These are phyloP conservation scores for Brachypteracias leptosomus DNA, from an alignment of 2,113 vertebrate genomes.

Conservation along the genomic window DNA sequence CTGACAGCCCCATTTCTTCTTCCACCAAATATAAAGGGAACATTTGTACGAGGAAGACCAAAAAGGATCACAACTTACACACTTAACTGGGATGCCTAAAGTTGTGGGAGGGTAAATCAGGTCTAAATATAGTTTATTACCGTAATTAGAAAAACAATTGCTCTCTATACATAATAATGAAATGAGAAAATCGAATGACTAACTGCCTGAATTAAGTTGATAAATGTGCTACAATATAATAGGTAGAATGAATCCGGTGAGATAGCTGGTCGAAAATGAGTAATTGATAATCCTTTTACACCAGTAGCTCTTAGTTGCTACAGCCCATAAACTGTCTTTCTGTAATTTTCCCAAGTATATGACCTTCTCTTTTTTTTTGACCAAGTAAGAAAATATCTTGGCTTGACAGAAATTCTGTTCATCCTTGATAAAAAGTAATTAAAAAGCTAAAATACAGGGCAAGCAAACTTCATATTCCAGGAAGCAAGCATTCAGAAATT, in stretches of 20 bases:
- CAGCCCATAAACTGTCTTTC: constrained; percentile 9
- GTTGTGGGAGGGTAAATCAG: not conserved
- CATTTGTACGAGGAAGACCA: not conserved
- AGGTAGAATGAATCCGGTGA: constrained; percentile 26
- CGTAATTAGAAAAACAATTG: constrained; percentile 35
- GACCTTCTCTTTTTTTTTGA: not conserved
- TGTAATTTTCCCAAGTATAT: constrained; percentile 9
- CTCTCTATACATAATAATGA: not conserved
- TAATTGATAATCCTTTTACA: constrained; percentile 47
- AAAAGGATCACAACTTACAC: not conserved
- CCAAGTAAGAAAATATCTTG: constrained; percentile 17
- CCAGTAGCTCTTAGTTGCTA: constrained; percentile 10
- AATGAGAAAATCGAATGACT: not conserved
- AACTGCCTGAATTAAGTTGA: constrained; percentile 50
- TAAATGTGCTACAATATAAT: constrained; percentile 3
- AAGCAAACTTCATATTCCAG: not conserved
- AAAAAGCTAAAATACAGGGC: constrained; percentile 14
- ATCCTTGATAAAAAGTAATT: constrained; percentile 33
- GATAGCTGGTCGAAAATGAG: constrained; percentile 48
- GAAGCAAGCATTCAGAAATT: not conserved
- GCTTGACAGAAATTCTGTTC: constrained; percentile 50
- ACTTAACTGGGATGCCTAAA: not conserved
- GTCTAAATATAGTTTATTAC: constrained; percentile 19
- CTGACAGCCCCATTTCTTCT: not conserved
- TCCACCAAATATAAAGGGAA: not conserved